Conservation (phyloP, 1,140 invertebrate species). For the Drosophila parabipectinata region DNA sequence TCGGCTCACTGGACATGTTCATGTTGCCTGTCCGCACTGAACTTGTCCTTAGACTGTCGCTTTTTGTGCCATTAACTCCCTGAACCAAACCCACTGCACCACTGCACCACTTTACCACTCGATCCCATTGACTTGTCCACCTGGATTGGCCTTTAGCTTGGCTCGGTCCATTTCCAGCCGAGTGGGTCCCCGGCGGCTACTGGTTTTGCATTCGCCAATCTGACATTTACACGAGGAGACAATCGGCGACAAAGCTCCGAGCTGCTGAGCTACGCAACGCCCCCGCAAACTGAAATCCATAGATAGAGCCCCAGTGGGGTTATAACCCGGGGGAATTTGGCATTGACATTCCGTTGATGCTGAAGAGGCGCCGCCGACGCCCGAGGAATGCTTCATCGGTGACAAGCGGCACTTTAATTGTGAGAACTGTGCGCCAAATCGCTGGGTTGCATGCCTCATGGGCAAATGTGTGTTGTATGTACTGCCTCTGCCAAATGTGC, state of each 20-base stretch:
- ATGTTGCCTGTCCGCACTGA: conserved; percentile 44
- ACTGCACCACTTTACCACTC: conserved; percentile 21
- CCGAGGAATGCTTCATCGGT: conserved; percentile 38
- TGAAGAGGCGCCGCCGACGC: conserved; percentile 41
- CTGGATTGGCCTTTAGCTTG: conserved; percentile 73
- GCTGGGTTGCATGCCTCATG: conserved; percentile 62
- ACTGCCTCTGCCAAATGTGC: conserved; percentile 2
- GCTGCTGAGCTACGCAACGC: conserved; percentile 77
- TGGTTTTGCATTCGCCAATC: conserved; percentile 73
- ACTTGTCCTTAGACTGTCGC: conserved; percentile 58
- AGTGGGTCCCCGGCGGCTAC: conserved; percentile 58
- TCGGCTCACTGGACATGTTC: conserved; percentile 46
- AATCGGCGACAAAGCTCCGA: conserved; percentile 60
- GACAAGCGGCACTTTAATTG: conserved; percentile 70
- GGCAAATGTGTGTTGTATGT: conserved; percentile 20
- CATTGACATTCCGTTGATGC: conserved; percentile 63
- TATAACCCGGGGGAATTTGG: conserved; percentile 27
- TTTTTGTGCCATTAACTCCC: background rate
- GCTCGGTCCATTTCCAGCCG: conserved; percentile 70
- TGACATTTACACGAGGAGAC: conserved; percentile 75
- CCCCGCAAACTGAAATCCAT: conserved; percentile 26
- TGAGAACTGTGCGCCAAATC: conserved; percentile 75
- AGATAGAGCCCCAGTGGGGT: background rate
- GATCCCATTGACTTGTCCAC: conserved; percentile 60
- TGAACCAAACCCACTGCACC: conserved; percentile 1